Evolutionary conservation across 2,797 vertebrate genomes (phyloP).

Genomic region (Anguilla megastoma): DNA sequence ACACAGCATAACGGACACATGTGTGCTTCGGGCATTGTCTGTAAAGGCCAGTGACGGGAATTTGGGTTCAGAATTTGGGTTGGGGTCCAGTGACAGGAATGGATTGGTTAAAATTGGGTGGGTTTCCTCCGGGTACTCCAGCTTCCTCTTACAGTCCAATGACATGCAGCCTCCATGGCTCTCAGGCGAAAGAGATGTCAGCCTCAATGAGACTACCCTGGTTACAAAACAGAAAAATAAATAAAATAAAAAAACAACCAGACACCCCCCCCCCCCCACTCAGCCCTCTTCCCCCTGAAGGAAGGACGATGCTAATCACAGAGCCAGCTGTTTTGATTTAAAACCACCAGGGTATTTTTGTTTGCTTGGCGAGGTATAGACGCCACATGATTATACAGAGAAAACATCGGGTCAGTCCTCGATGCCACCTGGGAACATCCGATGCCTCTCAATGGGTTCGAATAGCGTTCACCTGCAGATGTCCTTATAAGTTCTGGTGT

Average conservation of each 20-base stretch:
- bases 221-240: too few relatives aligned
- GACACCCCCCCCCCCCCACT: too few relatives aligned
- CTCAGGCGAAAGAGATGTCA: too few relatives aligned
- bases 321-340: not conserved
- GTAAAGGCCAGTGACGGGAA: not conserved
- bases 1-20: not conserved
- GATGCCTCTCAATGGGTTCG: not conserved
- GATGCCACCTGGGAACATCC: not conserved
- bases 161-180: too few relatives aligned
- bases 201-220: too few relatives aligned
- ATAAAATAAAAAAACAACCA: too few relatives aligned
- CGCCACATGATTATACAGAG: not conserved
- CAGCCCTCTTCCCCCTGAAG: not conserved
- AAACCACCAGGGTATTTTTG: not conserved
- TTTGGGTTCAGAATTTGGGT: not conserved
- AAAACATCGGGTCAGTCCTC: not conserved
- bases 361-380: not conserved
- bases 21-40: too few relatives aligned
- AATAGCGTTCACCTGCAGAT: not conserved
- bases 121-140: not conserved
- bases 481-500: not conserved
- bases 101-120: not conserved
- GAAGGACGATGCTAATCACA: not conserved
- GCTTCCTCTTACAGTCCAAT: too few relatives aligned
- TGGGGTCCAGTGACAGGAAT: not conserved